Evolutionary conservation across 1,140 invertebrate species (phyloP).

Genomic region (Platorchestia sp.): DNA sequence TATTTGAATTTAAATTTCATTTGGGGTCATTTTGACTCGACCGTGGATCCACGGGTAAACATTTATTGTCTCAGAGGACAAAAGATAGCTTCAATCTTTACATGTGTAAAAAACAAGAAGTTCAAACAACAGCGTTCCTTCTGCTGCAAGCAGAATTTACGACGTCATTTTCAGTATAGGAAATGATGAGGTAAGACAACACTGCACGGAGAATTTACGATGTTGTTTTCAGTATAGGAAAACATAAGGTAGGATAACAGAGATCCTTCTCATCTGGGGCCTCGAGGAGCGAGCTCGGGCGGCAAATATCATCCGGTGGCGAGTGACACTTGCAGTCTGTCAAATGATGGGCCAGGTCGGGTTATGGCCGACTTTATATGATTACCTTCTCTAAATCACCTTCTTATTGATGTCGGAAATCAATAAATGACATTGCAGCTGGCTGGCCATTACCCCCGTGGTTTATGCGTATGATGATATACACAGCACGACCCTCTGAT

Average conservation of each 20-base stretch:
- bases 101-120: not conserved
- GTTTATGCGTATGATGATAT: conserved; percentile 26
- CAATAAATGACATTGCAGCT: conserved; percentile 37
- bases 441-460: conserved; percentile 17
- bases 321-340: conserved; percentile 40
- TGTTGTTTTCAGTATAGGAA: not conserved
- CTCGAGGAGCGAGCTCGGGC: not conserved
- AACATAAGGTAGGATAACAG: not conserved
- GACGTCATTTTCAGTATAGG: not conserved
- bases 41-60: too few relatives aligned
- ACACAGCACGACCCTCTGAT: not conserved
- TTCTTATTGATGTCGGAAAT: conserved; percentile 53
- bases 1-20: too few relatives aligned
- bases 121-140: not conserved
- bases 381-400: conserved; percentile 47
- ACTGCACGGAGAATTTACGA: not conserved
- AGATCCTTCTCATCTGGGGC: not conserved
- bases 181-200: not conserved
- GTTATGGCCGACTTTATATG: conserved; percentile 53
- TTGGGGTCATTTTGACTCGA: too few relatives aligned
- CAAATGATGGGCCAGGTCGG: conserved; percentile 31
- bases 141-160: not conserved
- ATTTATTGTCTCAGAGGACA: not conserved
- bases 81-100: not conserved
- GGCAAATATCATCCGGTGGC: conserved; percentile 29